Base-by-base conservation (phyloP, 2,113 vertebrate genomes). In the Corythoichthys haematopterus region DNA sequence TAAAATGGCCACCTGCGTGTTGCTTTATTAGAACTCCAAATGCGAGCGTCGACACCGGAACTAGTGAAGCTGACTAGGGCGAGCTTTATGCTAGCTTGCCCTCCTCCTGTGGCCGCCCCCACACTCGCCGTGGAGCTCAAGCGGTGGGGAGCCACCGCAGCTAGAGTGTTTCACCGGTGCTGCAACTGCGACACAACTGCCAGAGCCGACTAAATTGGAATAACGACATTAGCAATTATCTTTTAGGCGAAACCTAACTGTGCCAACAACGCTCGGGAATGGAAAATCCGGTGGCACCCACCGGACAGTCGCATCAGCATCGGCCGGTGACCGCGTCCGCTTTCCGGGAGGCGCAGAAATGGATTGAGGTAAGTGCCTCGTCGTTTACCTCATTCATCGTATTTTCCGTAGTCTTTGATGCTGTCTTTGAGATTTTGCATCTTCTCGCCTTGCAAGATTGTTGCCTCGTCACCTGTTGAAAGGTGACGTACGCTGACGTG, bases 351-450 rank as follows among this genome's bases (percentile, higher is more conserved):
- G 95, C 96, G 51, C 95, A 94, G 90, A 93, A 88, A 88, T 98
- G 96, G 96, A 98, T 98, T 68, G 93, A 98, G 95, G 96, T 98
- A 91, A 91, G 92, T 80, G 63, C 35, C 37, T 28, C 20, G 20
- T 4, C 15, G 57, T 57, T 58, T 37, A 4, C 0, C 12, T 13
- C 14, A 20, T 45, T 2, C 1, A 13, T 6, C 11, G 10, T 11
- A 53, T 11, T 48, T 6, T 52, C 53, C 10, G 2, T 55, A 47
- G 0, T 35, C 2, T 64, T 13, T 35, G 33, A 35, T 36, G 10
- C 36, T 33, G 12, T 47, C 10, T 61, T 40, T 20, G 38, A 4
- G 12, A 48, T 64, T 16, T 43, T 33, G 62, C 62, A 36, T 14
- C 28, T 3, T 48, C 28, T 64, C 12, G 7, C 62, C 60, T 47